Conservation (phyloP, 2,113 vertebrate species). For the Lota lota region DNA sequence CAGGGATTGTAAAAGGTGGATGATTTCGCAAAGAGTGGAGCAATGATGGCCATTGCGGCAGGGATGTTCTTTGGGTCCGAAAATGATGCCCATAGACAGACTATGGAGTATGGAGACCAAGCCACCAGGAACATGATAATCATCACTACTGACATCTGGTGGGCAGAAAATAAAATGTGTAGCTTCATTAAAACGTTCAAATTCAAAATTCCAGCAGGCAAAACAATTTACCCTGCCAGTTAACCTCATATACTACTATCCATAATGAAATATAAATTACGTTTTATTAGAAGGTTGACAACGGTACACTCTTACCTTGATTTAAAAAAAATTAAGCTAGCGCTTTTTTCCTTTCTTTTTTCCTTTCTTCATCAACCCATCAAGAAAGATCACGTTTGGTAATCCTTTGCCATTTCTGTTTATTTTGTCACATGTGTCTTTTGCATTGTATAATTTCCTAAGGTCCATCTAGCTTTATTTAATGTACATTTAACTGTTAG, state of each 20-base stretch:
- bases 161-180: background rate
- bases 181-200: conserved; percentile 2
- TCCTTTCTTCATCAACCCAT: too few relatives aligned
- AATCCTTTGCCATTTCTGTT: too few relatives aligned
- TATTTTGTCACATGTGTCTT: too few relatives aligned
- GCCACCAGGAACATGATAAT: conserved; percentile 94
- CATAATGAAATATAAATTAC: too few relatives aligned
- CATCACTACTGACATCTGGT: conserved; percentile 96
- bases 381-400: too few relatives aligned
- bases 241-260: background rate
- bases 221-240: background rate
- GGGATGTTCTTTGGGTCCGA: conserved; percentile 87
- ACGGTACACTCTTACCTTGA: too few relatives aligned
- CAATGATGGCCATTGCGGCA: conserved; percentile 90
- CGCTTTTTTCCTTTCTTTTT: too few relatives aligned
- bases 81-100: conserved; percentile 96
- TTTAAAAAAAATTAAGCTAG: too few relatives aligned
- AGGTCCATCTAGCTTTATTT: too few relatives aligned
- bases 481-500: too few relatives aligned
- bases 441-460: too few relatives aligned
- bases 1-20: conserved; percentile 98
- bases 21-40: conserved; percentile 96
- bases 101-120: conserved; percentile 93
- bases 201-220: background rate
- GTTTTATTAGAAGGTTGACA: too few relatives aligned